A percentile compares a stretch with the other conserved stretches of the same genome.
Evolutionary conservation across 2,113 vertebrate genomes (phyloP).

Genomic region (Zapornia atra): DNA sequence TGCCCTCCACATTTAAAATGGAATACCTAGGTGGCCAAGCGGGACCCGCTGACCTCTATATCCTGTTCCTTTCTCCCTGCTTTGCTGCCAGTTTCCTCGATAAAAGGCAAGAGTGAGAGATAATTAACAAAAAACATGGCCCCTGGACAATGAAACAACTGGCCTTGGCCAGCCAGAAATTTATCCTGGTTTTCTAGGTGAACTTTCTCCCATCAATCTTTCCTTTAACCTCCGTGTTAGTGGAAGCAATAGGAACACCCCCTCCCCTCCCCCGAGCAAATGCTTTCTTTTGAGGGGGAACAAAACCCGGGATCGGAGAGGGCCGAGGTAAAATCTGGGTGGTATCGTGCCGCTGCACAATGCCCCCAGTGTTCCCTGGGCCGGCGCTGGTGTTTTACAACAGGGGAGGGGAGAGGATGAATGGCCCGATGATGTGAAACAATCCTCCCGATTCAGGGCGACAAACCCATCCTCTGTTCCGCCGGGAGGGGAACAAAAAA

Average conservation of each 20-base stretch:
- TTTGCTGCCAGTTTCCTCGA: constrained; percentile 86
- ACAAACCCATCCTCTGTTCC: constrained; percentile 89
- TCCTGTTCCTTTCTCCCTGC: constrained; percentile 91
- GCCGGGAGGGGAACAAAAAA: constrained; percentile 61
- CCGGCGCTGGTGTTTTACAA: constrained; percentile 94
- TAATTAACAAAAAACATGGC: constrained; percentile 96
- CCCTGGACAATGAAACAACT: constrained; percentile 87
- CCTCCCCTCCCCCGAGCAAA: constrained; percentile 83
- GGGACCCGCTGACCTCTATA: constrained; percentile 91
- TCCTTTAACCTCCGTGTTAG: constrained; percentile 90
- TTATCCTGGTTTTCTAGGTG: constrained; percentile 92
- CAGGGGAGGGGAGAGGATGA: constrained; percentile 93
- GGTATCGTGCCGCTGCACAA: constrained; percentile 91
- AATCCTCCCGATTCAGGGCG: constrained; percentile 89
- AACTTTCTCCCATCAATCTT: constrained; percentile 99
- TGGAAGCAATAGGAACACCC: constrained; percentile 86
- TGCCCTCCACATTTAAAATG: constrained; percentile 60
- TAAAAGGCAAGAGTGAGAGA: constrained; percentile 95
- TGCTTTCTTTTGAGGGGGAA: constrained; percentile 81
- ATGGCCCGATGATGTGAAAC: constrained; percentile 91
- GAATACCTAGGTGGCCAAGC: constrained; percentile 93
- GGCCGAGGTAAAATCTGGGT: constrained; percentile 93
- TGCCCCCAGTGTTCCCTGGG: constrained; percentile 87
- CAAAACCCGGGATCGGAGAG: constrained; percentile 75
- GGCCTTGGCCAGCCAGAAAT: constrained; percentile 85